Evolutionary conservation across 2,888 invertebrate species (phyloP).

Genomic region (Pollenia amentaria): DNA sequence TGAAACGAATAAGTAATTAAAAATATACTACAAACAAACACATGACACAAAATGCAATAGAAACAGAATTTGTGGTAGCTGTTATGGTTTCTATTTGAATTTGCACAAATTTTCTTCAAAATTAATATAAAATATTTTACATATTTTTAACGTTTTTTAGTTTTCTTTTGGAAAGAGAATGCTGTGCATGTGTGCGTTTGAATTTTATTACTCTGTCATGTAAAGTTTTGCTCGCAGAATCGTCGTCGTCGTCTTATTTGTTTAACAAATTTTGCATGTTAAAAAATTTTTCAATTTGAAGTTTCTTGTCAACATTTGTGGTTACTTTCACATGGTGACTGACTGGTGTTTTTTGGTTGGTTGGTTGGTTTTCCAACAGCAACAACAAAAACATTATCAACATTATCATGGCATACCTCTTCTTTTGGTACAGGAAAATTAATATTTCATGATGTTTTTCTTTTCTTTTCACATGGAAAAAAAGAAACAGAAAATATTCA

Average conservation of each 20-base stretch:
- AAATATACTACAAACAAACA: slow-evolving; percentile 46
- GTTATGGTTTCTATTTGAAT: slow-evolving; percentile 25
- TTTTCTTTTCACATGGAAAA: not conserved
- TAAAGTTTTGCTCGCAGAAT: slow-evolving; percentile 8
- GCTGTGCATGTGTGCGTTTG: slow-evolving; percentile 13
- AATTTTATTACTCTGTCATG: slow-evolving; percentile 57
- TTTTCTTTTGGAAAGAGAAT: not conserved
- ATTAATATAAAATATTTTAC: slow-evolving; percentile 63
- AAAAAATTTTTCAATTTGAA: slow-evolving; percentile 66
- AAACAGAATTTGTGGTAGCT: slow-evolving; percentile 25
- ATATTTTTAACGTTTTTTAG: slow-evolving; percentile 20
- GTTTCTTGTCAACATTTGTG: slow-evolving; percentile 71
- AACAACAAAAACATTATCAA: not conserved
- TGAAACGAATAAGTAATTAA: slow-evolving; percentile 66
- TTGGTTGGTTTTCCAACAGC: not conserved
- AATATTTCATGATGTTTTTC: slow-evolving; percentile 49
- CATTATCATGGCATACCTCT: slow-evolving; percentile 44
- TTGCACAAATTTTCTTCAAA: slow-evolving; percentile 28
- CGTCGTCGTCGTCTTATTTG: slow-evolving; percentile 32
- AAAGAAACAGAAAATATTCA: not conserved
- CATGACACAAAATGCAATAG: slow-evolving; percentile 50
- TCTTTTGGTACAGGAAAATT: slow-evolving; percentile 40
- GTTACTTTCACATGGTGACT: slow-evolving; percentile 61
- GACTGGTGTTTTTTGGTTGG: slow-evolving; percentile 10
- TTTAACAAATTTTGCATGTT: slow-evolving; percentile 49